Evolutionary conservation across 1,140 invertebrate species (phyloP).

Genomic region (Drosophila quadrilineata): DNA sequence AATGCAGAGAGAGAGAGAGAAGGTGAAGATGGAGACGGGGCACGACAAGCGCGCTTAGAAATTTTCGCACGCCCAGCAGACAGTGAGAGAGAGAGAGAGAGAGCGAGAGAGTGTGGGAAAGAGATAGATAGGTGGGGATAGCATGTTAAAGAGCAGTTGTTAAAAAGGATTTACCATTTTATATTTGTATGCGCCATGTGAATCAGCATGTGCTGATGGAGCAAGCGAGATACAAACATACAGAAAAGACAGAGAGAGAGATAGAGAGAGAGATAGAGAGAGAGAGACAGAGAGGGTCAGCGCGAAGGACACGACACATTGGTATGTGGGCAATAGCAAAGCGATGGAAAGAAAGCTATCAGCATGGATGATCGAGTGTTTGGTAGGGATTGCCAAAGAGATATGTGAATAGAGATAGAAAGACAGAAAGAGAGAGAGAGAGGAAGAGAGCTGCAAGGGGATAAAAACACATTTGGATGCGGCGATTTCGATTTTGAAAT

Average conservation of each 20-base stretch:
- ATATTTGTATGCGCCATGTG: conserved; percentile 51
- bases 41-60: conserved; percentile 73
- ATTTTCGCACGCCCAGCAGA: conserved; percentile 62
- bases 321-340: conserved; percentile 58
- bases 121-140: conserved; percentile 11
- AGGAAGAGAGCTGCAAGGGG: neutral
- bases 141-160: conserved; percentile 79
- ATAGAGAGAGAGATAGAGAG: neutral
- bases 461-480: conserved; percentile 53
- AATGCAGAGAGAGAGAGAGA: too few relatives aligned
- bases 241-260: neutral
- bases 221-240: neutral
- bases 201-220: conserved; percentile 1
- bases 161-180: conserved; percentile 78
- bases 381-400: too few relatives aligned
- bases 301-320: too few relatives aligned
- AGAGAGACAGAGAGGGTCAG: too few relatives aligned
- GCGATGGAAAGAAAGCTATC: neutral
- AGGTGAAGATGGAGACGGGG: conserved; percentile 17
- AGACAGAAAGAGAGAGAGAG: neutral
- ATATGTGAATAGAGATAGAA: too few relatives aligned
- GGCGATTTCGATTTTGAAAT: conserved; percentile 75
- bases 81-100: neutral
- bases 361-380: too few relatives aligned
- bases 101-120: neutral